A percentile compares a stretch with the other conserved stretches of the same genome.
Evolutionary conservation across 2,797 vertebrate species (phyloP).

Genomic region (Geotrypetes seraphini): DNA sequence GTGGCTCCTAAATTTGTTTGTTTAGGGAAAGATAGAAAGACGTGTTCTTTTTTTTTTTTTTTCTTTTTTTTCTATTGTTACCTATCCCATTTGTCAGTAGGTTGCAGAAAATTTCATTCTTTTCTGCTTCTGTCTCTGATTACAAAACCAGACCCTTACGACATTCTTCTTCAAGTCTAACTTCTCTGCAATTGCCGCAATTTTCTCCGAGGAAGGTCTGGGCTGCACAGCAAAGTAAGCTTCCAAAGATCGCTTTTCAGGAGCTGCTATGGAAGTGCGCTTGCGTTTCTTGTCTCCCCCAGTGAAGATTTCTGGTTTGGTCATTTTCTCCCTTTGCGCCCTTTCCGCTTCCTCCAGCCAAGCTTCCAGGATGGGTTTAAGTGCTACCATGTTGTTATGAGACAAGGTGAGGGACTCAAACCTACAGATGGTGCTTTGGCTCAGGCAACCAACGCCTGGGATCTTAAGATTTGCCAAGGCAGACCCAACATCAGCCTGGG

Average conservation of each 20-base stretch:
- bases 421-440: conserved; percentile 88
- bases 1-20: too few species aligned
- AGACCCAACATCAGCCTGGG: conserved; percentile 80
- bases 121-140: conserved; percentile 91
- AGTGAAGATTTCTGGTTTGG: conserved; percentile 81
- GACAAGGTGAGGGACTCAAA: conserved; percentile 89
- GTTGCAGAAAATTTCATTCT: conserved; percentile 89
- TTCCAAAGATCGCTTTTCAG: conserved; percentile 82
- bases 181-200: conserved; percentile 85
- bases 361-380: conserved; percentile 83
- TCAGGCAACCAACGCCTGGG: conserved; percentile 81
- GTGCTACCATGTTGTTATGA: conserved; percentile 90
- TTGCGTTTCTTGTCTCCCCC: conserved; percentile 82
- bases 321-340: conserved; percentile 80
- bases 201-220: conserved; percentile 83
- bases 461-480: conserved; percentile 87
- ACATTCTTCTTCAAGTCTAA: conserved; percentile 92
- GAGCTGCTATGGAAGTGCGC: conserved; percentile 81
- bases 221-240: conserved; percentile 86
- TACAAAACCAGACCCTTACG: conserved; percentile 88
- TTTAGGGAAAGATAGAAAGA: too few species aligned
- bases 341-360: conserved; percentile 86
- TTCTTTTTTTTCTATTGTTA: background rate
- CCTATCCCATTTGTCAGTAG: too few species aligned
- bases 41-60: background rate